Evolutionary conservation across 2,113 vertebrate species (phyloP).

Genomic region (Leptobrachium ailaonicum): DNA sequence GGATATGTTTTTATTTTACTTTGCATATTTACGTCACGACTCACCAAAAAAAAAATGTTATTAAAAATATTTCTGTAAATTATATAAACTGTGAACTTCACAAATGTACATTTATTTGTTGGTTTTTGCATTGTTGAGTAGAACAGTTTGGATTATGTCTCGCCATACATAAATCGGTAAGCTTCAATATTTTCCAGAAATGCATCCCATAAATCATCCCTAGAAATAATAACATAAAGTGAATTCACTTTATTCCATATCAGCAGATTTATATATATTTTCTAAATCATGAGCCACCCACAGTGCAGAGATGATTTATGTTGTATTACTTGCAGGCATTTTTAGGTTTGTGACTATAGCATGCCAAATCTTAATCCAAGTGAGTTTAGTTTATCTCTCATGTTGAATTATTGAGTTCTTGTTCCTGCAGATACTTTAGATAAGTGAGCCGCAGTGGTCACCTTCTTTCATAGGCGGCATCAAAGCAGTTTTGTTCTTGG

Average conservation of each 20-base stretch:
- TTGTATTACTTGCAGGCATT: neutral
- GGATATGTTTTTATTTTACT: too few species aligned
- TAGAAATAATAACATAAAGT: slow-evolving; percentile 4
- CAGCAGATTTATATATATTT: slow-evolving; percentile 4
- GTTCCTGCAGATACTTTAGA: neutral
- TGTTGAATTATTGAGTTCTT: slow-evolving; percentile 1
- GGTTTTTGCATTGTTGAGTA: neutral
- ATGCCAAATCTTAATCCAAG: neutral
- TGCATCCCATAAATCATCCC: neutral
- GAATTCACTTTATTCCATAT: neutral
- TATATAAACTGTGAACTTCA: too few species aligned
- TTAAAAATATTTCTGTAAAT: too few species aligned
- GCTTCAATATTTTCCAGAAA: neutral
- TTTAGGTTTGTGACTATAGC: slow-evolving; percentile 1
- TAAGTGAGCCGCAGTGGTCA: neutral
- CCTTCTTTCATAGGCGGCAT: neutral
- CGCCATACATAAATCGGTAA: neutral
- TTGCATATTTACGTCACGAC: too few species aligned
- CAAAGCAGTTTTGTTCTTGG: neutral
- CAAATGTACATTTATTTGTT: neutral
- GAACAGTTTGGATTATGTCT: neutral
- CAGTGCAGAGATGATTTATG: slow-evolving; percentile 1
- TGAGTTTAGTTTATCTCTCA: neutral
- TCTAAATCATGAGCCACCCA: neutral
- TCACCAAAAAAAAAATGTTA: too few species aligned